Conservation (phyloP, 2,888 invertebrate species). For the Nymphalis urticae region DNA sequence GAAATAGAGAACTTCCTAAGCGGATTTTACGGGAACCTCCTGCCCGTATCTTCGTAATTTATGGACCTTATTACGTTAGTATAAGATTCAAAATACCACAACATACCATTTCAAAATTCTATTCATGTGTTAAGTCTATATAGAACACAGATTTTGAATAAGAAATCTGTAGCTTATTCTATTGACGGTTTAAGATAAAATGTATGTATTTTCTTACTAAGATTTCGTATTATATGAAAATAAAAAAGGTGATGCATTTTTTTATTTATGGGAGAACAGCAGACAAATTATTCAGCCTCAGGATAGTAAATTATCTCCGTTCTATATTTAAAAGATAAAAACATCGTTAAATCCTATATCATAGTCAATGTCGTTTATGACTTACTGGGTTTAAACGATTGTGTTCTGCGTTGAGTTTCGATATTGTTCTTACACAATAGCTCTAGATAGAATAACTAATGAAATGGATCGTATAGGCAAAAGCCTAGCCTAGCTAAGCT, state of each 20-base stretch:
- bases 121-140: constrained; percentile 13
- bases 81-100: neutral
- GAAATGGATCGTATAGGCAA: too few species aligned
- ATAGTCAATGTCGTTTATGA: too few species aligned
- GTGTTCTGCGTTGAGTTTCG: too few species aligned
- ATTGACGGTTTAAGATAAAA: constrained; percentile 9
- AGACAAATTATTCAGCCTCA: too few species aligned
- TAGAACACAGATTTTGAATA: constrained; percentile 23
- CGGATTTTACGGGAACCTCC: constrained; percentile 55
- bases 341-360: too few species aligned
- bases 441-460: too few species aligned
- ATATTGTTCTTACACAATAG: too few species aligned
- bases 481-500: too few species aligned
- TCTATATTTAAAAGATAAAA: too few species aligned
- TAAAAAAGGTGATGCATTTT: neutral
- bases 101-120: constrained; percentile 5
- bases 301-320: too few species aligned
- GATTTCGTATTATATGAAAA: neutral
- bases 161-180: constrained; percentile 18
- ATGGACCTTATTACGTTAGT: neutral
- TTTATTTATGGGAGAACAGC: too few species aligned
- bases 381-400: too few species aligned
- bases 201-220: constrained; percentile 1
- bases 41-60: neutral
- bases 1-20: constrained; percentile 65